Percentiles rank a stretch among this genome's conserved stretches.
phyloP scores from a whole-genome alignment of 2,797 vertebrate species.

The Zalophus californianus region DNA sequence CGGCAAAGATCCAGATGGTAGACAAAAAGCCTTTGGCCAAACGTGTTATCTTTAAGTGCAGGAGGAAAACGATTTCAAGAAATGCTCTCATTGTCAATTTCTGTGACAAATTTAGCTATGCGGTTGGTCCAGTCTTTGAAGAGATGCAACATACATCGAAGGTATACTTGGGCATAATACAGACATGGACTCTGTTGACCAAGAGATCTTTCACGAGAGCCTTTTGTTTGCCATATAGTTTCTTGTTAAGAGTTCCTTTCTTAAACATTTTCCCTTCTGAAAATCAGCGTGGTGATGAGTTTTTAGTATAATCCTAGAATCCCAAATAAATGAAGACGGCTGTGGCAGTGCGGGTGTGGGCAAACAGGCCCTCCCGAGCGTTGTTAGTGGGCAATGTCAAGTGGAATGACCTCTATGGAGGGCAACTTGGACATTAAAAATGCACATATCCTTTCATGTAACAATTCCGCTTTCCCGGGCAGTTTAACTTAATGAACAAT shows the following conservation, averaged over 20 bases:
- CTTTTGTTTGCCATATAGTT: background rate
- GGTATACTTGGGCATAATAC: background rate
- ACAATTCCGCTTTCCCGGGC: background rate
- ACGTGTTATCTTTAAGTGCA: background rate
- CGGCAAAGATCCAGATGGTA: constrained; percentile 41
- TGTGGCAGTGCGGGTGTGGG: background rate
- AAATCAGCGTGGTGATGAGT: background rate
- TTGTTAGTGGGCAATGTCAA: background rate
- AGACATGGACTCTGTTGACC: background rate
- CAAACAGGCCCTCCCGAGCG: background rate
- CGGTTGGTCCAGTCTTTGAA: background rate
- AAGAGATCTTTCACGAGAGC: constrained; percentile 20
- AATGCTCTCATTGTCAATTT: background rate
- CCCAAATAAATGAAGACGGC: background rate
- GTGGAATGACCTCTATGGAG: background rate
- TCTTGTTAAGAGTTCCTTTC: constrained; percentile 17
- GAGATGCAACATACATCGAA: background rate
- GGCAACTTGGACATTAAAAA: constrained; percentile 26
- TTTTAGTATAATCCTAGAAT: constrained; percentile 45
- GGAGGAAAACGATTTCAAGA: constrained; percentile 53
- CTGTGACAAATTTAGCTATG: background rate
- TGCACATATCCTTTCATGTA: background rate
- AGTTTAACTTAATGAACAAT: constrained; percentile 31
- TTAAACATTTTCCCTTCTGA: constrained; percentile 6
- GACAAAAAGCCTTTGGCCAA: constrained; percentile 49